These are phyloP conservation scores for Hyperoplus immaculatus DNA, from an alignment of 2,797 vertebrate genomes.

Conservation along the genomic window DNA sequence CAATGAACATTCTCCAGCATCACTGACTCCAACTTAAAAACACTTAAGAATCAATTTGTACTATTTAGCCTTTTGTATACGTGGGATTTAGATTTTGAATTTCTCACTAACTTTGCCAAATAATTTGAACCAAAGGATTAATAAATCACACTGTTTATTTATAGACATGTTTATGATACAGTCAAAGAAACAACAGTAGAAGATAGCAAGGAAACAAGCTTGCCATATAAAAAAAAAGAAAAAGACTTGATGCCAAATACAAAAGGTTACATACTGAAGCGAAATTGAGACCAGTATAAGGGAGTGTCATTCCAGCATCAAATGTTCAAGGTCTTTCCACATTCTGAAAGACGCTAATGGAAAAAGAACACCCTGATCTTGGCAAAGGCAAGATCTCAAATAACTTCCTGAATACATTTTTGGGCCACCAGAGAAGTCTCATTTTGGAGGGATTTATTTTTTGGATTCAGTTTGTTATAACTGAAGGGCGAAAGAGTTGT, in stretches of 20 bases:
- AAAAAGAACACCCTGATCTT: constrained; percentile 89
- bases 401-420: constrained; percentile 51
- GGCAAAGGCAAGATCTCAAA: constrained; percentile 73
- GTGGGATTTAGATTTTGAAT: not conserved
- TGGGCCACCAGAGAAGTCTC: constrained; percentile 18
- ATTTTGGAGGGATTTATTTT: constrained; percentile 5
- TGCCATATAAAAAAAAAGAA: constrained; percentile 24
- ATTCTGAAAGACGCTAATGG: constrained; percentile 86
- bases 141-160: constrained; percentile 69
- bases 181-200: constrained; percentile 47
- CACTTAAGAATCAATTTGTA: not conserved
- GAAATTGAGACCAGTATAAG: constrained; percentile 52
- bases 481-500: constrained; percentile 6
- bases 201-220: constrained; percentile 49
- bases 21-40: no score
- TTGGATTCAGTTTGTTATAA: constrained; percentile 42
- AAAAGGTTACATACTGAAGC: constrained; percentile 55
- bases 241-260: constrained; percentile 21
- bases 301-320: constrained; percentile 80
- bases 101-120: constrained; percentile 28
- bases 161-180: constrained; percentile 45
- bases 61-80: not conserved
- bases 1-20: no score
- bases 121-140: constrained; percentile 20
- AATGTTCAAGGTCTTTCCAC: constrained; percentile 83